Evolutionary conservation across 1,140 invertebrate species (phyloP).

Genomic region (Gyrodactylus salaris): DNA sequence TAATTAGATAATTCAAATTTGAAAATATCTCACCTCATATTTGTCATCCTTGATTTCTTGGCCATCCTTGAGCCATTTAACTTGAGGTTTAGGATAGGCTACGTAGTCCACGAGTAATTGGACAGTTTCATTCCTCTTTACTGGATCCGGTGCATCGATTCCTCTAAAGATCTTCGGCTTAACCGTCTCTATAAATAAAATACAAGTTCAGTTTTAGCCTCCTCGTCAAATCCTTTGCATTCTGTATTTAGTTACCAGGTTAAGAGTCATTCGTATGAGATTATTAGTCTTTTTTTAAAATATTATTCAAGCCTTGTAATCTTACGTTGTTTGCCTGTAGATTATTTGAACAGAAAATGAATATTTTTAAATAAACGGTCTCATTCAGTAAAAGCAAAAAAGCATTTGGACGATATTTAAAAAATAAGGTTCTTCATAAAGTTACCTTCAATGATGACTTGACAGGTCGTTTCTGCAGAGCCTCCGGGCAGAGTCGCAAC

Average conservation of each 20-base stretch:
- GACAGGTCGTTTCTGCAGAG: not conserved
- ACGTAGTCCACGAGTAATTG: not conserved
- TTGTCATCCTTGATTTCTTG: not conserved
- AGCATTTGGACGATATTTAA: not conserved
- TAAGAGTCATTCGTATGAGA: too few relatives aligned
- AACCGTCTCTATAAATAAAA: too few relatives aligned
- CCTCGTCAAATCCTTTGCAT: too few relatives aligned
- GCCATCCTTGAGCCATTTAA: not conserved
- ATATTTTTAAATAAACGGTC: too few relatives aligned
- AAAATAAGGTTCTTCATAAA: not conserved
- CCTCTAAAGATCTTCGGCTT: not conserved
- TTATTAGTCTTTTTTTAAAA: too few relatives aligned
- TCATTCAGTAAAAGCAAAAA: too few relatives aligned
- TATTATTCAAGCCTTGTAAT: too few relatives aligned
- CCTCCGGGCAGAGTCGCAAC: not conserved
- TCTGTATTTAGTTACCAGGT: too few relatives aligned
- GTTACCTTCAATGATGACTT: not conserved
- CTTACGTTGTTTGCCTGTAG: too few relatives aligned
- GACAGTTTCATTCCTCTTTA: not conserved
- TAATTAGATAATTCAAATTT: not conserved
- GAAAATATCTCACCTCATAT: not conserved
- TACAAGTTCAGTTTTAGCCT: too few relatives aligned
- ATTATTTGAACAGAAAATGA: too few relatives aligned
- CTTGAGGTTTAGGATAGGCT: not conserved
- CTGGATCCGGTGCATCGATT: not conserved